Evolutionary conservation across 2,113 vertebrate species (phyloP).

Genomic region (Etia nguti): DNA sequence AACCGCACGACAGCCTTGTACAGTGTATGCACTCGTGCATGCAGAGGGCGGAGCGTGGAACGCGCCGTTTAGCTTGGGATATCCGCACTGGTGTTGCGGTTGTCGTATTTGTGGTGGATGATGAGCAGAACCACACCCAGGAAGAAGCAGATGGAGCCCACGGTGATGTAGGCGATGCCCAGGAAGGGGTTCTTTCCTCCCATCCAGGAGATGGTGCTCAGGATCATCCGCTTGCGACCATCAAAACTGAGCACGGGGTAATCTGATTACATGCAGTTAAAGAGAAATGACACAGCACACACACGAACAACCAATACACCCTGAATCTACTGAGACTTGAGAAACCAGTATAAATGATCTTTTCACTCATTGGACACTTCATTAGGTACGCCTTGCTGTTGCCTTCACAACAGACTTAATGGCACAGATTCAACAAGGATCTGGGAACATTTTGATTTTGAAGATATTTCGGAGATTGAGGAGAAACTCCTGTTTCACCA

Average conservation of each 20-base stretch:
- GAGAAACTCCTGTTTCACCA: neutral
- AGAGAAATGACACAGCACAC: constrained; percentile 52
- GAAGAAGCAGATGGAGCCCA: constrained; percentile 95
- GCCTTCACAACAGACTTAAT: neutral
- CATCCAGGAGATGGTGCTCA: constrained; percentile 99
- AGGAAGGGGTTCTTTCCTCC: constrained; percentile 98
- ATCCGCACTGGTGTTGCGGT: constrained; percentile 87
- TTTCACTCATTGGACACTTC: neutral
- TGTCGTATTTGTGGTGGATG: constrained; percentile 97
- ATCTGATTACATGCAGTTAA: constrained; percentile 82
- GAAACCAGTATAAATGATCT: neutral
- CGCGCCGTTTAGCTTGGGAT: constrained; percentile 79
- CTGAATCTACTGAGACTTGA: fast-evolving
- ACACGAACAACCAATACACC: neutral
- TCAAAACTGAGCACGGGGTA: constrained; percentile 94
- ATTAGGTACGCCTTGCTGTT: neutral
- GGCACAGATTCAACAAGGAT: neutral
- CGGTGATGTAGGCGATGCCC: constrained; percentile 95
- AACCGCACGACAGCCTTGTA: constrained; percentile 18
- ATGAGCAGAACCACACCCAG: constrained; percentile 91
- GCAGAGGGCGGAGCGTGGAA: neutral
- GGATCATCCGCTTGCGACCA: constrained; percentile 94
- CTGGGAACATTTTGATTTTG: neutral
- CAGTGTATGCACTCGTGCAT: constrained; percentile 33
- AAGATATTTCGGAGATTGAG: neutral